These are phyloP conservation scores for Orthosia gracilis DNA, from an alignment of 2,888 invertebrate species.

Conservation along the genomic window DNA sequence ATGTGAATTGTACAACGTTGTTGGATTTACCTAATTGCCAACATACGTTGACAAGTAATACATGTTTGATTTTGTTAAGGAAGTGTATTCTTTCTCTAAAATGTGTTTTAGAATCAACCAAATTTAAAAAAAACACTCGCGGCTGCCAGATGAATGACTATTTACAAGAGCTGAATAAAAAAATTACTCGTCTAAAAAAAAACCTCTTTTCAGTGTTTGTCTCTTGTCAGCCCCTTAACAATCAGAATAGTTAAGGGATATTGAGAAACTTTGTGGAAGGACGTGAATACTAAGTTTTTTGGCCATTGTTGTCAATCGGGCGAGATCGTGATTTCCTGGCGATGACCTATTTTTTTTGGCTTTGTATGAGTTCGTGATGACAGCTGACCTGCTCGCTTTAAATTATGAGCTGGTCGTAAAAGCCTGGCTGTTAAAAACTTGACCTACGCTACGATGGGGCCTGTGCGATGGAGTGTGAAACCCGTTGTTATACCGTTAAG, in stretches of 20 bases:
- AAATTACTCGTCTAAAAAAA: no score
- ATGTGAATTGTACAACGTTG: no score
- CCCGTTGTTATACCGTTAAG: not conserved
- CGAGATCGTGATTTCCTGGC: constrained; percentile 55
- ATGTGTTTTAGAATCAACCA: no score
- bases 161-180: no score
- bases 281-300: constrained; percentile 53
- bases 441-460: not conserved
- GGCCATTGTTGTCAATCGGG: constrained; percentile 41
- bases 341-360: constrained; percentile 46
- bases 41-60: no score
- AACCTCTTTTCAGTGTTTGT: not conserved
- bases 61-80: no score
- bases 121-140: no score
- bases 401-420: constrained; percentile 15
- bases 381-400: not conserved
- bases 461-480: not conserved
- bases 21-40: no score
- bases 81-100: no score
- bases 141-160: no score
- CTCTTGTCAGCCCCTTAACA: constrained; percentile 20
- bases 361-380: not conserved
- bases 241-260: constrained; percentile 43
- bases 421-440: constrained; percentile 2
- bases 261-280: constrained; percentile 44